phyloP scores from a whole-genome alignment of 2,888 invertebrate genomes.

The Drosophila helvetica region DNA sequence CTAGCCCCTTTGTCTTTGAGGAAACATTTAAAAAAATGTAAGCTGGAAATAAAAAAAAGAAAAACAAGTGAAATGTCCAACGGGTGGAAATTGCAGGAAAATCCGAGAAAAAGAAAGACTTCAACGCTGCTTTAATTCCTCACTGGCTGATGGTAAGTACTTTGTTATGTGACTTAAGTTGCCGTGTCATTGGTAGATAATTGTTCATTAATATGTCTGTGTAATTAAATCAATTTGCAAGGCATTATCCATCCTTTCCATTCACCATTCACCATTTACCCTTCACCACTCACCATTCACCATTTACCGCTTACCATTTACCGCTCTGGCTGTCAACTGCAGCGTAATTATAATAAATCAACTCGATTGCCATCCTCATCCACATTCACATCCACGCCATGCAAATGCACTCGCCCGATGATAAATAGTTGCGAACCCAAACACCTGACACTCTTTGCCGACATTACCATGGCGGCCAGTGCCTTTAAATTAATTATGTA shows the following conservation, averaged over 20 bases:
- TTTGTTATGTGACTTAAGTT: constrained; percentile 27
- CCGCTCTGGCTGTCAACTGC: constrained; percentile 63
- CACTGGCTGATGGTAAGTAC: background rate
- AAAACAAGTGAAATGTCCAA: background rate
- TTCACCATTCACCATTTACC: too few relatives aligned
- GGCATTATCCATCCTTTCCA: constrained; percentile 9
- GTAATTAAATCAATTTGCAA: constrained; percentile 45
- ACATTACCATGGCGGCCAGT: constrained; percentile 53
- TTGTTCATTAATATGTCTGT: constrained; percentile 42
- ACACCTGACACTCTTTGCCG: constrained; percentile 74
- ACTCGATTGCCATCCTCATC: constrained; percentile 50
- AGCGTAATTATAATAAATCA: constrained; percentile 76
- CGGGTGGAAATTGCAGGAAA: background rate
- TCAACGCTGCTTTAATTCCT: background rate
- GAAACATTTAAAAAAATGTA: background rate
- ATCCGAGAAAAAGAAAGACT: background rate
- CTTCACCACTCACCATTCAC: too few relatives aligned
- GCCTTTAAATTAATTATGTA: constrained; percentile 74
- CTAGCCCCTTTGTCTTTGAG: background rate
- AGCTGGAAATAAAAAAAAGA: background rate
- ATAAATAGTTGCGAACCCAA: constrained; percentile 60
- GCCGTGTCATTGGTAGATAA: constrained; percentile 30
- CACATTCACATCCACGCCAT: background rate
- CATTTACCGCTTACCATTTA: constrained; percentile 12
- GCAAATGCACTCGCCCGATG: constrained; percentile 48